Evolutionary conservation across 1,140 invertebrate species (phyloP), one percentile per base, ranked within the genome.

Genomic region (Cotesia typhae): DNA sequence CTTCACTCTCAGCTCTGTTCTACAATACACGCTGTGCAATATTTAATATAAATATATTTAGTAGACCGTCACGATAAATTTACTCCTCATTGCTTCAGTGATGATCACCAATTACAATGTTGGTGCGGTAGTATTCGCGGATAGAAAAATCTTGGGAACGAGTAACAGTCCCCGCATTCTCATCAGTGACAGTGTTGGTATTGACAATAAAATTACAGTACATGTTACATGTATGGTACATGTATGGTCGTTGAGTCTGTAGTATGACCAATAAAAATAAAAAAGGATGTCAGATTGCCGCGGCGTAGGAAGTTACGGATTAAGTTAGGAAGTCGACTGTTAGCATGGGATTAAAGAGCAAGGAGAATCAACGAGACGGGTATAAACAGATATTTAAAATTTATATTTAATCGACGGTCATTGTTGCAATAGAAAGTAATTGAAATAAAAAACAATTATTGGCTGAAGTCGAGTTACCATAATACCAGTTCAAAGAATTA

Each of bases 271-370:
- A 87, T 86, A 83, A 86, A 86, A 87, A 86, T 87, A 87, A 87
- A 87, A 74, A 87, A 87, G 85, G 85, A 87, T 87, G 85, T 87
- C 85, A 87, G 85, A 86, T 86, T 86, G 85, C 83, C 83, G 84
- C 84, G 82, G 84, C 84, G 84, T 87, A 84, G 85, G 85, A 87
- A 87, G 85, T 83, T 85, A 85, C 85, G 84, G 85, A 86, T 86
- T 86, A 87, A 86, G 85, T 87, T 87, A 87, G 85, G 85, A 87
- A 86, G 85, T 85, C 80, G 85, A 86, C 85, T 82, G 85, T 87
- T 86, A 87, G 84, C 78, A 70, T 82, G 77, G 65, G 70, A 79
- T 67, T 51, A 51, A 9, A 67, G 51, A 67, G 66, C 52, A 36
- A 67, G 36, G 37, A 53, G 17, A 63, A 38, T 57, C 70, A 78